Conservation (phyloP, 2,113 vertebrate genomes). For the Melanerpes formicivorus region DNA sequence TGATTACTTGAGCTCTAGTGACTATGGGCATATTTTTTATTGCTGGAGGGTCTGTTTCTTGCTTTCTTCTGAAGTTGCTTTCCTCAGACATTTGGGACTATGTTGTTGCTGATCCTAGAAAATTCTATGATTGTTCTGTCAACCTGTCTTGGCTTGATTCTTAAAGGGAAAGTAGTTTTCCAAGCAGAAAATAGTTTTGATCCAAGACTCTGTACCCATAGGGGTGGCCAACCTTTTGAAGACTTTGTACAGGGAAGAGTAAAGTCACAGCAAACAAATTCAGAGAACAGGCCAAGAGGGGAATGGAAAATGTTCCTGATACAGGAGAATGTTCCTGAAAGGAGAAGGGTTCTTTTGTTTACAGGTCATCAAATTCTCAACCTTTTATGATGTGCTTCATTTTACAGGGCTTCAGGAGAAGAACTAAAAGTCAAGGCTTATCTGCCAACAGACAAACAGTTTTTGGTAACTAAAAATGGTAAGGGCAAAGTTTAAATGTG, state of each 20-base stretch:
- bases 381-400: conserved; percentile 46
- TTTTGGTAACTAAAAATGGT: conserved; percentile 97
- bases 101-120: neutral
- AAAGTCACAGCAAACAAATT: neutral
- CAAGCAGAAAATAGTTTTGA: neutral
- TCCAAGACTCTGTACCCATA: neutral
- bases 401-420: conserved; percentile 91
- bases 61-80: neutral
- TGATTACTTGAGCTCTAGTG: neutral
- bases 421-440: conserved; percentile 95
- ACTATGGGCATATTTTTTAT: neutral
- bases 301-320: neutral
- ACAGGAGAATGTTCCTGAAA: neutral
- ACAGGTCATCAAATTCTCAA: conserved; percentile 22
- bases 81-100: neutral
- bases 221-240: neutral
- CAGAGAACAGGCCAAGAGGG: neutral
- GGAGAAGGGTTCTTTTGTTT: conserved; percentile 4
- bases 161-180: neutral
- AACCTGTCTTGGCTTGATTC: neutral
- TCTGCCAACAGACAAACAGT: conserved; percentile 93
- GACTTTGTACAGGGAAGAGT: neutral
- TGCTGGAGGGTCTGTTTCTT: neutral
- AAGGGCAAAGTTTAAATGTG: conserved; percentile 54
- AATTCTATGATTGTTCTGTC: neutral